These are phyloP conservation scores for Avahi laniger DNA, from an alignment of 2,797 vertebrate species.

Conservation along the genomic window DNA sequence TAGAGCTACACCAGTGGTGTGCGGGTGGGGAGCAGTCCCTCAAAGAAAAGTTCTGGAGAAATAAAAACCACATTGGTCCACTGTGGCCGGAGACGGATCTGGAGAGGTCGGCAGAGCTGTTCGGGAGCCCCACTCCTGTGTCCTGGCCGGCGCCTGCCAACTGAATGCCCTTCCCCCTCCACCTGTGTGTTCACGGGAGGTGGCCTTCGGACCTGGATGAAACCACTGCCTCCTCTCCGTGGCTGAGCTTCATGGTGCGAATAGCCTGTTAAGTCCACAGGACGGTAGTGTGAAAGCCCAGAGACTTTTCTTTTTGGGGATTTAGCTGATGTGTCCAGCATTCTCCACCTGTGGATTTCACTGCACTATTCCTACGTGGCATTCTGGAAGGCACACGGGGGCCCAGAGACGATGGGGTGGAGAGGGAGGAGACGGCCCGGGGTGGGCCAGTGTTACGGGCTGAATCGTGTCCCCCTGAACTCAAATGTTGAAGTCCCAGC, in stretches of 20 bases:
- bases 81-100: neutral
- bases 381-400: neutral
- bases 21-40: neutral
- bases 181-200: too few species aligned
- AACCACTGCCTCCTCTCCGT: neutral
- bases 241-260: too few species aligned
- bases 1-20: neutral
- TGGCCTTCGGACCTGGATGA: neutral
- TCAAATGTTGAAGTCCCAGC: neutral
- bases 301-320: neutral
- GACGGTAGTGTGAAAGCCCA: neutral
- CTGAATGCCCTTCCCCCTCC: neutral
- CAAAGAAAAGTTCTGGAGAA: neutral
- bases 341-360: neutral
- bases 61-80: neutral
- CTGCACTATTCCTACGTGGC: neutral
- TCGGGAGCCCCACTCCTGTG: neutral
- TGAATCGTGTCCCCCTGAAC: neutral
- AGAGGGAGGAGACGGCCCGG: neutral
- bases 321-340: neutral
- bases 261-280: neutral
- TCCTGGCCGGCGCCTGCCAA: neutral
- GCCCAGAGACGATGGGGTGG: rapidly evolving
- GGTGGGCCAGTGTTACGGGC: too few species aligned
- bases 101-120: neutral